Evolutionary conservation across 2,113 vertebrate genomes (phyloP).

Genomic region (mouse (Mus musculus)): GRCm39 chr11:55691501-55692000

Average conservation of each 20-base stretch:
- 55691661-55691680: neutral
- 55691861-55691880: neutral
- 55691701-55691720: neutral
- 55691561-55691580: constrained; percentile 18
- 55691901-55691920: neutral
- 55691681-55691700: neutral
- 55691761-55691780: neutral
- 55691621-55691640: neutral
- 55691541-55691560: constrained; percentile 18
- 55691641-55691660: neutral
- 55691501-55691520: neutral
- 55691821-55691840: neutral
- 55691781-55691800: neutral
- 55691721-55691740: neutral
- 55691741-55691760: neutral
- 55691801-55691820: too few species aligned
- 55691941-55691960: neutral
- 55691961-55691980: neutral
- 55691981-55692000: neutral
- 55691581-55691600: constrained; percentile 21
- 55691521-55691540: constrained; percentile 4
- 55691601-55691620: neutral
- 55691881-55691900: neutral
- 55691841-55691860: neutral
- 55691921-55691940: neutral